Percentiles rank a stretch among this genome's conserved stretches.
phyloP scores from a whole-genome alignment of 2,113 vertebrate genomes.

The Panthera leo region DNA sequence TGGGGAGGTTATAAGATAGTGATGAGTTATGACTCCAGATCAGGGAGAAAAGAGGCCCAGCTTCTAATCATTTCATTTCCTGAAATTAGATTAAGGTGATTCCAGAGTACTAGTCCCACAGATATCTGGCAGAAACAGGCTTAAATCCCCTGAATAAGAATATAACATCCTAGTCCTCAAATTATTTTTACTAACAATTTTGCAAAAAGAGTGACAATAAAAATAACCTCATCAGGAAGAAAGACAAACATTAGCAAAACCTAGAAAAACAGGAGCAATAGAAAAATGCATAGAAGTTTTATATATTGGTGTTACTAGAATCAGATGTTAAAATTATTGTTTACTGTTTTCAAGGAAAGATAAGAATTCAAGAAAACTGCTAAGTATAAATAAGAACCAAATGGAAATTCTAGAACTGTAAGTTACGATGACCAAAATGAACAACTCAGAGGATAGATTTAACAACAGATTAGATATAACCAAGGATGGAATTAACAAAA shows the following conservation, averaged over 20 bases:
- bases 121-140: background rate
- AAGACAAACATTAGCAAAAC: background rate
- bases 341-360: conserved; percentile 31
- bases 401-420: background rate
- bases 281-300: background rate
- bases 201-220: background rate
- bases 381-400: background rate
- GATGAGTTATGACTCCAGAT: background rate
- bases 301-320: background rate
- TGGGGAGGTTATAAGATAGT: background rate
- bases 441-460: background rate
- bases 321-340: background rate
- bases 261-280: background rate
- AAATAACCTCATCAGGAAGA: background rate
- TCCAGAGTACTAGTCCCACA: background rate
- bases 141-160: background rate
- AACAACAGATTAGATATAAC: background rate
- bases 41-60: background rate
- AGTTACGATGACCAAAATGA: background rate
- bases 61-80: background rate
- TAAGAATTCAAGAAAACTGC: background rate
- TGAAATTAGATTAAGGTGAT: background rate
- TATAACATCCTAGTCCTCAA: background rate
- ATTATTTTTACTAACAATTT: conserved; percentile 8
- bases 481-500: conserved; percentile 26